A percentile compares a stretch with the other conserved stretches of the same genome.
Conservation (phyloP, 2,113 vertebrate species). For the Chrysochloris asiatica region DNA sequence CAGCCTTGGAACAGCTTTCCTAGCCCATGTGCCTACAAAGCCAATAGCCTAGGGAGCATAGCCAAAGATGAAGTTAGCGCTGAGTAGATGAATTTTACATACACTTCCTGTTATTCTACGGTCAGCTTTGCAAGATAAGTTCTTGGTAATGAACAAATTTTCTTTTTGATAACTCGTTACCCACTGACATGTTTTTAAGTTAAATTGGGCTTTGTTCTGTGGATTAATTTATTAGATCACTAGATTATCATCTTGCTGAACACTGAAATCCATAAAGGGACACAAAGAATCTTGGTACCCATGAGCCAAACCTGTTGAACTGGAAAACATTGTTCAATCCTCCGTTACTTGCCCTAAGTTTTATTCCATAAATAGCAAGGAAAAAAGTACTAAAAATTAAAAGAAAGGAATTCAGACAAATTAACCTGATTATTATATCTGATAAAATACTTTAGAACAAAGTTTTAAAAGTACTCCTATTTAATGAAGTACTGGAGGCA, state of each 20-base stretch:
- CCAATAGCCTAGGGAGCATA: neutral
- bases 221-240: neutral
- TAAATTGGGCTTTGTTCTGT: neutral
- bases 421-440: neutral
- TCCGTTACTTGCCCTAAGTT: neutral
- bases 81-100: neutral
- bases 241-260: neutral
- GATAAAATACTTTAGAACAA: neutral
- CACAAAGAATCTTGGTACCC: neutral
- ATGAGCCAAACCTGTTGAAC: neutral
- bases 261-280: neutral
- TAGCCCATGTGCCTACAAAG: neutral
- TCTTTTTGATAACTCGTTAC: neutral
- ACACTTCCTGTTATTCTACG: neutral
- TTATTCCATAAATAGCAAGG: neutral
- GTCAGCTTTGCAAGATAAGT: neutral
- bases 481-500: no score
- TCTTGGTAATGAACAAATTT: neutral
- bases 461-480: neutral
- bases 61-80: no score
- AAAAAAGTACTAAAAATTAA: neutral
- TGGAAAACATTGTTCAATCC: neutral
- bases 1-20: neutral
- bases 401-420: constrained; percentile 9
- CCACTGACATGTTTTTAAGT: constrained; percentile 18